Percentiles rank a stretch among this genome's conserved stretches.
These are phyloP conservation scores for Hemitrygon akajei DNA, from an alignment of 2,797 vertebrate species.

Conservation along the genomic window DNA sequence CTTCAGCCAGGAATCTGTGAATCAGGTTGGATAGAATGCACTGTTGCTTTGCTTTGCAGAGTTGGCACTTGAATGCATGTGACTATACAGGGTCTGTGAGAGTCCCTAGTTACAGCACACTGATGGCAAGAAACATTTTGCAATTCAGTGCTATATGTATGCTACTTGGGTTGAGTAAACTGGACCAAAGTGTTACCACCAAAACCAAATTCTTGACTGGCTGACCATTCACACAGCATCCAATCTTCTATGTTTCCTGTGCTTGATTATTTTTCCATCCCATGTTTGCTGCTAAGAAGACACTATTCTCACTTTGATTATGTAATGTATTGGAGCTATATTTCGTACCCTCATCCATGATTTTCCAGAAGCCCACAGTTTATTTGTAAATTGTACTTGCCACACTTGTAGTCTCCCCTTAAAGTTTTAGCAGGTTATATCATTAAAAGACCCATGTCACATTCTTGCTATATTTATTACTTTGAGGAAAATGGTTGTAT, in stretches of 20 bases:
- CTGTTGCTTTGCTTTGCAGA: background rate
- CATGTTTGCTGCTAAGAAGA: no score
- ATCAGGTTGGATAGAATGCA: background rate
- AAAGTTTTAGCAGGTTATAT: background rate
- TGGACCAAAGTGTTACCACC: background rate
- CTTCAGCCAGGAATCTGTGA: background rate
- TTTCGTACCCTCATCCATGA: background rate
- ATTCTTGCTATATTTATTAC: background rate
- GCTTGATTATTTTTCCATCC: no score
- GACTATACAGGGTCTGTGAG: background rate
- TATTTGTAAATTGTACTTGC: background rate
- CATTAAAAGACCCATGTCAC: background rate
- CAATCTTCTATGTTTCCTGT: no score
- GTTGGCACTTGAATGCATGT: background rate
- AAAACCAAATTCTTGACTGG: background rate
- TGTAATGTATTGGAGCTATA: background rate
- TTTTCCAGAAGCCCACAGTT: background rate
- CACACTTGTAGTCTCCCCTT: background rate
- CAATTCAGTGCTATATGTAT: no score
- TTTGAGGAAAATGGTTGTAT: background rate
- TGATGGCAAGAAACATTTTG: background rate
- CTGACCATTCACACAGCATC: background rate
- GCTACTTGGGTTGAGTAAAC: no score
- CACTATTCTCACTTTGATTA: no score
- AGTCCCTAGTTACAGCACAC: background rate